Conservation (phyloP, 30 jellyfish, hydroid and myxozoan genomes). For the Cassiopea andromeda region DNA sequence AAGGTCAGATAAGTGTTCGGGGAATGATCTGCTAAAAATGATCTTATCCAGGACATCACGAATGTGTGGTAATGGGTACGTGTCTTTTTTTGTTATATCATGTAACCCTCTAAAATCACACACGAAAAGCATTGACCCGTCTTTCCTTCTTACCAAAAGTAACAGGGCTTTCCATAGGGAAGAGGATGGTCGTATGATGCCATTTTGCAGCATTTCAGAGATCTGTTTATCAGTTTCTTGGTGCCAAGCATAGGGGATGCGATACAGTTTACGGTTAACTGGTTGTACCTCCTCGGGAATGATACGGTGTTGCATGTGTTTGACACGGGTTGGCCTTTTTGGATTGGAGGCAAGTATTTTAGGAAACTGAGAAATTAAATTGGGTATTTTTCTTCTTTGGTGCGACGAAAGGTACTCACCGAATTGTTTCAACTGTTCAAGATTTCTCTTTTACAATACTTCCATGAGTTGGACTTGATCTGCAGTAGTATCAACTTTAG, state of each 20-base stretch:
- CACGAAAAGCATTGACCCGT: slow-evolving; percentile 33
- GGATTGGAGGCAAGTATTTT: slow-evolving; percentile 44
- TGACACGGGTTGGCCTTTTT: slow-evolving; percentile 41
- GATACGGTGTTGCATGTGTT: slow-evolving; percentile 31
- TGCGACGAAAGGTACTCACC: slow-evolving; percentile 17
- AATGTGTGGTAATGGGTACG: slow-evolving; percentile 71
- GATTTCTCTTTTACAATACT: not conserved
- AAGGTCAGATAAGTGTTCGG: slow-evolving; percentile 7
- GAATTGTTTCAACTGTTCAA: not conserved
- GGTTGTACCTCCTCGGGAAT: slow-evolving; percentile 21
- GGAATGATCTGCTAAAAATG: slow-evolving; percentile 6
- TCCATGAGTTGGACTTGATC: not conserved
- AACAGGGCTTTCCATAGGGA: slow-evolving; percentile 58
- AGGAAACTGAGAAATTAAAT: not conserved
- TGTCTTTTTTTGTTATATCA: slow-evolving; percentile 41
- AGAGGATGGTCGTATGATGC: slow-evolving; percentile 41
- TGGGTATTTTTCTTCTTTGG: not conserved
- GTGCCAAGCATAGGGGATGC: slow-evolving; percentile 49
- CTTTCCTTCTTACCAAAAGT: slow-evolving; percentile 31
- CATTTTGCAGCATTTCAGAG: slow-evolving; percentile 26
- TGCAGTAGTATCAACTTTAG: not conserved
- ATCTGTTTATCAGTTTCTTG: not conserved
- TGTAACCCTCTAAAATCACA: slow-evolving; percentile 58
- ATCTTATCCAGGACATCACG: slow-evolving; percentile 48
- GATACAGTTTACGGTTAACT: slow-evolving; percentile 26